Evolutionary conservation across 1,140 invertebrate species (phyloP), one percentile per base, ranked within the genome.

Genomic region (Megalopta genalis): DNA sequence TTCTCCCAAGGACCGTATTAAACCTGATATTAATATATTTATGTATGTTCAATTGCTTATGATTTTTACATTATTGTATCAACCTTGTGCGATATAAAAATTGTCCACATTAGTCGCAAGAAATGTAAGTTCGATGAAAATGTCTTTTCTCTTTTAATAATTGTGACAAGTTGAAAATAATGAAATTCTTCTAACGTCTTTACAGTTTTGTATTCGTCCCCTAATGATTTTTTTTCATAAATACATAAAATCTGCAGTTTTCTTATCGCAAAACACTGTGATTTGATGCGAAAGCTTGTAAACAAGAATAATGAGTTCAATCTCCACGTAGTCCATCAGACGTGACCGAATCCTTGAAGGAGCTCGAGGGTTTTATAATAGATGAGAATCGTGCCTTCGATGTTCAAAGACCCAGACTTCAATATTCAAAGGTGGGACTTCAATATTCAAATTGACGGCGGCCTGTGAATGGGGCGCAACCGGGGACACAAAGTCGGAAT

Each of bases 371-470:
- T 57, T 59, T 59, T 46, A 68, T 66, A 81, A 81, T 71, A 80
- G 32, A 73, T 72, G 63, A 79, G 69, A 39, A 65, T 32, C 64
- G 66, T n/a, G 42, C 68, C 46, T 81, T 54, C 25, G 68, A 65
- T 77, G 72, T 81, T 80, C 52, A 52, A 75, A 75, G 70, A 66
- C 8, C 39, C 32, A 25, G 64, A 32, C 72, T 49, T 82, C 66
- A 78, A 85, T 81, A 71, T 84, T 77, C 49, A 65, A 65, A 60
- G 73, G 72, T 64, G 54, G n/a, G 16, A 70, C 46, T 82, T 82
- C 49, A 84, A 78, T 74, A 82, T 85, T 76, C 78, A 78, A 85
- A 86, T 82, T 67, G 49, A 70, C 42, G 32, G 39, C 23, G 39
- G 46, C 66, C 21, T 54, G 72, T 21, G 60, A 12, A 79, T 54